A percentile compares a stretch with the other conserved stretches of the same genome.
Evolutionary conservation across 2,113 vertebrate species (phyloP).

Genomic region (Turnix velox): DNA sequence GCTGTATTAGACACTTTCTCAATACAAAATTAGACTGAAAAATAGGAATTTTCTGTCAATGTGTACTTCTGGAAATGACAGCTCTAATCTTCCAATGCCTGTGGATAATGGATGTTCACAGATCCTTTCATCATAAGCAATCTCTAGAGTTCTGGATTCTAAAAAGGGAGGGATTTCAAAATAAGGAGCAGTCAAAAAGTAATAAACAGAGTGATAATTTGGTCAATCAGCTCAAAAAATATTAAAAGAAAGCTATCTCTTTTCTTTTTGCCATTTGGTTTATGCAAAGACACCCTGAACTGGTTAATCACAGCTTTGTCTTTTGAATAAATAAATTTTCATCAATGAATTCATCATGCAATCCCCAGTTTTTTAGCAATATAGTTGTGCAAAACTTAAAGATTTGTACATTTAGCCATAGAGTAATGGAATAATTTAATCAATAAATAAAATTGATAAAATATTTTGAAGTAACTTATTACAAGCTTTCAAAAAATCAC

Average conservation of each 20-base stretch:
- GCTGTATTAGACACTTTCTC: constrained; percentile 53
- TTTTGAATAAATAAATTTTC: neutral
- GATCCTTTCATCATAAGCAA: constrained; percentile 48
- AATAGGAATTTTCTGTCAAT: constrained; percentile 48
- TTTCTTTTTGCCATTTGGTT: neutral
- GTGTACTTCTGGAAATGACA: constrained; percentile 50
- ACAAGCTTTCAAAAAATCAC: neutral
- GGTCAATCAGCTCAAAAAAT: neutral
- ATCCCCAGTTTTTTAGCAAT: neutral
- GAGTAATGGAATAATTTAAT: neutral
- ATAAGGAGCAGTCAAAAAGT: neutral
- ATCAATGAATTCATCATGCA: neutral
- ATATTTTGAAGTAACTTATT: neutral
- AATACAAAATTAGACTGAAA: constrained; percentile 61
- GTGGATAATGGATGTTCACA: constrained; percentile 39
- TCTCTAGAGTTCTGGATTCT: constrained; percentile 1
- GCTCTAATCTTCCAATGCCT: constrained; percentile 48
- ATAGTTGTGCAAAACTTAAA: neutral
- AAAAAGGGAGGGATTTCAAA: neutral
- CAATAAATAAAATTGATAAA: neutral
- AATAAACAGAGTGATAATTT: neutral
- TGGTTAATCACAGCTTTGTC: neutral
- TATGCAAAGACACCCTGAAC: neutral
- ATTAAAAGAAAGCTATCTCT: neutral
- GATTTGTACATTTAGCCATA: neutral